Evolutionary conservation across 2,113 vertebrate genomes (phyloP), one percentile per base, ranked within the genome.

Genomic region (Myiagra hebetior): DNA sequence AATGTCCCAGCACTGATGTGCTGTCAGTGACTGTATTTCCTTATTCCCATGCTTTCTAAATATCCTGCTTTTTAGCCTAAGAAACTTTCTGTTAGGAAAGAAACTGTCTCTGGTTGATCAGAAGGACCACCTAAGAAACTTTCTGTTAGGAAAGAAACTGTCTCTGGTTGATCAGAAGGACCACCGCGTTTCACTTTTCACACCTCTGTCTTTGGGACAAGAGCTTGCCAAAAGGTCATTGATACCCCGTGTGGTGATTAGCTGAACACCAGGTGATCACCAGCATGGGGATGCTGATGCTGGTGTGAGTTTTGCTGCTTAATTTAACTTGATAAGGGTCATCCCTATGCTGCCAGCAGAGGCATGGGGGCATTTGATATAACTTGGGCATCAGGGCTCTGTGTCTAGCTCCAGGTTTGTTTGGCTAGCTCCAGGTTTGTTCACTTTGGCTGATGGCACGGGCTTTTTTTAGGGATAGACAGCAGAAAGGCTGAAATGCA

Each of bases 1-100:
- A 11, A 6, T 39, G 30, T 23, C 50, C 31, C 42, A 62, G 20
- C 2, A 0, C 42, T 33, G n/a, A 20, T 2, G 1, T 65, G 52
- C 15, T 82, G 15, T 44, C 35, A 15, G 21, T 50, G 35, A 4
- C 31, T 27, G 0, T 7, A 10, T 26, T 82, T 56, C 23, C 21
- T 44, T 27, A 6, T n/a, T 85, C 84, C 28, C 17, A 1, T 80
- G 39, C 16, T 79, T 83, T 69, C 18, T 14, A 35, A 65, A 69
- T 1, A 1, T 47, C 21, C 60, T 50, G 10, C 33, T 88, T 55
- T 13, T 65, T 42, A 69, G 23, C 21, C 26, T 62, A 68, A 64
- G n/a, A 67, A 91, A 44, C 2, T 5, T 76, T 28, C 1, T 60
- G 9, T 52, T 22, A 5, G 52, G 52, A 16, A 17, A 24, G 62